Evolutionary conservation across 2,888 invertebrate genomes (phyloP), one percentile per base, ranked within the genome.

Genomic region (Melieria picta): DNA sequence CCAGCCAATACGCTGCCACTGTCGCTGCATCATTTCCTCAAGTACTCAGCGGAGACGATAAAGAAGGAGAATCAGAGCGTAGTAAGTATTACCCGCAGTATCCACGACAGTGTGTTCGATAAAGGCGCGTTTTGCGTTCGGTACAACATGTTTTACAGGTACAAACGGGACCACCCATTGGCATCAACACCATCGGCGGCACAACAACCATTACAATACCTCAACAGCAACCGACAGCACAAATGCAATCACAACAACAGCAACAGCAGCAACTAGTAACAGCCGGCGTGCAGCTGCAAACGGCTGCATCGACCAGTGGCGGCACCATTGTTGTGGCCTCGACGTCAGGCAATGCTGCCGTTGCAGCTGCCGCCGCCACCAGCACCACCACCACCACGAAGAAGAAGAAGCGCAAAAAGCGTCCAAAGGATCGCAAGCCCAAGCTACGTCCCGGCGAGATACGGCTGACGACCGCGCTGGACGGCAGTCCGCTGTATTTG

Each of bases 361-460:
- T 75, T 72, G 46, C 62, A 42, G 57, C 65, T 10, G 66, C 68
- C 13, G 45, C 77, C 74, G 67, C 77, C 71, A 77, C 79, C 16
- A 73, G 72, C 71, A 71, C 78, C 55, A 78, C 85, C 69, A 82
- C 87, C 6, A 80, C 87, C 43, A 87, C 88, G 57, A 94, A 93
- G 82, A 94, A 93, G 86, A 94, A 94, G 88, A 93, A 93, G 83
- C 93, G 93, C 86, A 93, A 93, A 89, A 94, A 93, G 87, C 89
- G 89, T 0, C 89, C 84, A 62, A 86, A 87, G 71, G 94, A 94
- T 81, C 93, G 93, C 80, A 94, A 94, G 77, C 93, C 92, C 1
- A 88, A 93, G 60, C 93, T 93, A 0, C 93, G 93, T 80, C 94
- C 95, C 0, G 95, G 94, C 0, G 94, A 94, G 87, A 94, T 94